phyloP scores from a whole-genome alignment of 53 echinoderm and acorn worm species.

The Actinopyga echinites region DNA sequence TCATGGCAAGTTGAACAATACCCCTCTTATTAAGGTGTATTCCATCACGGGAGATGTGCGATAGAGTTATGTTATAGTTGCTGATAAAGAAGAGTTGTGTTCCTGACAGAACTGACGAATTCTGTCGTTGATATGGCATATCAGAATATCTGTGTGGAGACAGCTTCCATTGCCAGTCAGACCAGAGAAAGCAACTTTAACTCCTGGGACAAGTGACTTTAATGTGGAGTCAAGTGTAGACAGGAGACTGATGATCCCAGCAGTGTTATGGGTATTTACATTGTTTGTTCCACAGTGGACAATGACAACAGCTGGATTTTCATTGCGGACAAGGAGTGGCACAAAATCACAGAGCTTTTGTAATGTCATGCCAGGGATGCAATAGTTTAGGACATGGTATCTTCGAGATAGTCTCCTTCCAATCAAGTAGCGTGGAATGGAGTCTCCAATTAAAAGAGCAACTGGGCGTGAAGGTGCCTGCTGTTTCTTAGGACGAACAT shows the following conservation, averaged over 20 bases:
- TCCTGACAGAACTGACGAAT: not conserved
- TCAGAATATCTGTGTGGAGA: not conserved
- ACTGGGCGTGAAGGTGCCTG: not conserved
- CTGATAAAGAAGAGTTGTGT: not conserved
- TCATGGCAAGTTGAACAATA: conserved; percentile 15
- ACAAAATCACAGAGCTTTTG: not conserved
- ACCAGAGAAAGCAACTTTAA: conserved; percentile 14
- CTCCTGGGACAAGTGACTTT: conserved; percentile 3
- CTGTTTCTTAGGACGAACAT: no score
- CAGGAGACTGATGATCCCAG: not conserved
- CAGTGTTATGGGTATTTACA: not conserved
- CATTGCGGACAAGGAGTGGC: not conserved
- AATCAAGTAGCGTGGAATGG: conserved; percentile 2
- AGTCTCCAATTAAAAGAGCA: not conserved
- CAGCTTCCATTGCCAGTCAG: not conserved
- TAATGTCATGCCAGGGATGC: conserved; percentile 3
- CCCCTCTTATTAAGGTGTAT: conserved; percentile 11
- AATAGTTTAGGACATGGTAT: not conserved
- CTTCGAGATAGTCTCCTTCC: conserved; percentile 3
- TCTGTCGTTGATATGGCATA: not conserved
- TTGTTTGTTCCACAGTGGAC: conserved; percentile 8
- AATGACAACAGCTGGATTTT: not conserved
- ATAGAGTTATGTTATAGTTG: not conserved
- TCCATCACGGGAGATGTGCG: not conserved
- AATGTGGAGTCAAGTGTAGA: not conserved